Base-by-base conservation (phyloP, 2,113 vertebrate genomes). In the Datnioides undecimradiatus region DNA sequence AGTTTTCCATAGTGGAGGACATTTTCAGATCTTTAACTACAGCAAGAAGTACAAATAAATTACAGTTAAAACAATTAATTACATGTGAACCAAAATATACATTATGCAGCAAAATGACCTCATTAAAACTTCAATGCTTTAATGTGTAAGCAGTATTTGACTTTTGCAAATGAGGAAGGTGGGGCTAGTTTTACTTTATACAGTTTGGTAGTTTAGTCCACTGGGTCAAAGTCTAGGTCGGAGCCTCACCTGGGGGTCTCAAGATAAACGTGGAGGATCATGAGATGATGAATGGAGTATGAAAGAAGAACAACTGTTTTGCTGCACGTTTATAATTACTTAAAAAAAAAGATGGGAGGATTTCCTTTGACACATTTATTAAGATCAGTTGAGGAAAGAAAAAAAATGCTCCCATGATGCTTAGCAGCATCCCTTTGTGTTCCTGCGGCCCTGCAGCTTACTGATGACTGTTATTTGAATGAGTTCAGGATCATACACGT, bases 391-490 rank as follows among this genome's bases (percentile, higher is more conserved):
- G 23, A 36, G 27, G 1, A 36, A 31, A 74, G 65, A 48, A 38
- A 31, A 72, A 72, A 45, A 41, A n/a, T n/a, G 10, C 27, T 70
- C 21, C 9, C 17, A n/a, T 72, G 66, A 57, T 67, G 59, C 66
- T 70, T 36, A 72, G 65, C 71, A 72, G 51, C 33, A 75, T 75
- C 33, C 49, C 40, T 69, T 65, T 48, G 64, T 83, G 60, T 63
- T 41, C 45, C 78, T 71, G 33, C 41, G 71, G 65, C 34, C 40
- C 34, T n/a, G 11, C 19, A 38, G 60, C 45, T 69, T 76, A 74
- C 46, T 73, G 72, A 27, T 83, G 83, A 70, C 65, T 76, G 73
- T 67, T 66, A 77, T 67, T 58, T 73, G 25, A 64, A 79, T 55
- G 68, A 57, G 52, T 43, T 73, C 52, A 12, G 57, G 57, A 70